These are phyloP conservation scores for Urophycis tenuis DNA, from an alignment of 2,797 vertebrate species.

Conservation along the genomic window DNA sequence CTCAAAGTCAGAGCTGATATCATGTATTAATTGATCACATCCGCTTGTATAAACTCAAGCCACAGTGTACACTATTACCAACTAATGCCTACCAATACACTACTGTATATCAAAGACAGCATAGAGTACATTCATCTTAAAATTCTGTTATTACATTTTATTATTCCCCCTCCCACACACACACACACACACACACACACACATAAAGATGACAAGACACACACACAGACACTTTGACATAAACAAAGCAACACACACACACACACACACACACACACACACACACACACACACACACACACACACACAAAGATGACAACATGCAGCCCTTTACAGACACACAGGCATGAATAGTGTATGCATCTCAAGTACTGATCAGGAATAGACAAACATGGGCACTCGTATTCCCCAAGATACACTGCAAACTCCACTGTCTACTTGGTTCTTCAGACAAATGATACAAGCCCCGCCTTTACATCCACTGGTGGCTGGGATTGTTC, in stretches of 20 bases:
- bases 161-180: background rate
- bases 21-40: background rate
- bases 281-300: constrained; percentile 24
- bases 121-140: background rate
- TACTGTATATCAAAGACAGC: background rate
- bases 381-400: constrained; percentile 7
- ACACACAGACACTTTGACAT: background rate
- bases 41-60: background rate
- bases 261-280: background rate
- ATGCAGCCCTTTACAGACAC: constrained; percentile 18
- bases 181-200: background rate
- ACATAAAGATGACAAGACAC: background rate
- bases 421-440: constrained; percentile 19
- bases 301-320: constrained; percentile 8
- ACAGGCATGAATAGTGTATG: constrained; percentile 7
- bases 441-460: constrained; percentile 3
- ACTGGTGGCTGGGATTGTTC: background rate
- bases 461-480: background rate
- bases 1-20: background rate
- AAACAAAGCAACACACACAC: background rate
- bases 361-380: background rate
- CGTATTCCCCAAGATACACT: constrained; percentile 26
- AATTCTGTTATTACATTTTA: no score
- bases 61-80: no score
- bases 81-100: no score